Evolutionary conservation across 2,113 vertebrate species (phyloP).

Genomic region (Delphinapterus leucas): DNA sequence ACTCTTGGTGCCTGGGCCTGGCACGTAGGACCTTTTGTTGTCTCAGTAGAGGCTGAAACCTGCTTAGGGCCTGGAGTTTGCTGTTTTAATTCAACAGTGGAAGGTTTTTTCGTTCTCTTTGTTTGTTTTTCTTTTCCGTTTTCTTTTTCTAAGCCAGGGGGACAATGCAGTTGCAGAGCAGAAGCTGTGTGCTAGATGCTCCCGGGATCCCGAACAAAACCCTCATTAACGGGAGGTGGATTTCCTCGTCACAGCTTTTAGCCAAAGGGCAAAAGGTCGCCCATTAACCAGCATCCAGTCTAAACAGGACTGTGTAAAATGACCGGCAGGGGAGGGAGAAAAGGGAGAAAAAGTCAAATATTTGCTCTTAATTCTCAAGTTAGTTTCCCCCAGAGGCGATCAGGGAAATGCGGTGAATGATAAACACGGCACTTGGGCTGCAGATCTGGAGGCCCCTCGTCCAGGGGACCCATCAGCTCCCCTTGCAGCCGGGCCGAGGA

Average conservation of each 20-base stretch:
- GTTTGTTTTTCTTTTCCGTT: constrained; percentile 67
- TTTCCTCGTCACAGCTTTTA: constrained; percentile 86
- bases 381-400: constrained; percentile 76
- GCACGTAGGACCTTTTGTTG: constrained; percentile 80
- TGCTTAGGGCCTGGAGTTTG: constrained; percentile 73
- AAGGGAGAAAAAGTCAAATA: constrained; percentile 77
- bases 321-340: constrained; percentile 47
- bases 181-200: constrained; percentile 76
- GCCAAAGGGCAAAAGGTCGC: constrained; percentile 84
- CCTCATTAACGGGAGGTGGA: constrained; percentile 83
- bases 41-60: constrained; percentile 82
- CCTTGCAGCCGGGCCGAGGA: constrained; percentile 87
- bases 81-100: constrained; percentile 81
- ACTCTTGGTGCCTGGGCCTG: constrained; percentile 54
- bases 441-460: not conserved
- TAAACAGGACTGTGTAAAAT: constrained; percentile 82
- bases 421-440: constrained; percentile 56
- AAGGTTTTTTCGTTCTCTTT: constrained; percentile 37
- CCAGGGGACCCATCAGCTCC: constrained; percentile 84
- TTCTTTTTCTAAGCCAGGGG: constrained; percentile 69
- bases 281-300: constrained; percentile 82
- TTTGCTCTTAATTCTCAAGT: constrained; percentile 82
- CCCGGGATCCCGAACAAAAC: constrained; percentile 81
- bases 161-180: constrained; percentile 81
- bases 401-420: constrained; percentile 76